These are phyloP conservation scores for Lucinisca nassula DNA, from an alignment of 2,888 invertebrate genomes.

Conservation along the genomic window DNA sequence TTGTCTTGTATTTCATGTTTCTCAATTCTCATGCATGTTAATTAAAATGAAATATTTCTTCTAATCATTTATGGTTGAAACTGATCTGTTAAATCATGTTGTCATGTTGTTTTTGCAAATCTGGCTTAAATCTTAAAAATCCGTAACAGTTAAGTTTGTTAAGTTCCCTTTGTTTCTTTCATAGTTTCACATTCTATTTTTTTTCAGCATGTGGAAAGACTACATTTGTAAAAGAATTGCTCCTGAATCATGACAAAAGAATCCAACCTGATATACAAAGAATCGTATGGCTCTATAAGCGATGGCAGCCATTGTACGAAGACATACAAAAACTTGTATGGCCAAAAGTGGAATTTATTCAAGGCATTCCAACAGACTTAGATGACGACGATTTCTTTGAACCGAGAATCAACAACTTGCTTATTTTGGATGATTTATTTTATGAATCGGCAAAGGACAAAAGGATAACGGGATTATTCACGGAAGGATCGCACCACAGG, in stretches of 20 bases:
- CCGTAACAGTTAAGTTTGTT: neutral
- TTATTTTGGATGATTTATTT: slow-evolving; percentile 54
- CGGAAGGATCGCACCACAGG: slow-evolving; percentile 58
- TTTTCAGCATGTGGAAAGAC: slow-evolving; percentile 28
- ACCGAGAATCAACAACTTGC: slow-evolving; percentile 21
- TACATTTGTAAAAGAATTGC: too few species aligned
- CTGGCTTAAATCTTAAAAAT: neutral
- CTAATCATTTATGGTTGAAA: neutral
- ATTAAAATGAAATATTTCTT: neutral
- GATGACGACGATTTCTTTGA: slow-evolving; percentile 52
- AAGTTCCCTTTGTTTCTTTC: neutral
- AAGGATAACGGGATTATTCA: slow-evolving; percentile 53
- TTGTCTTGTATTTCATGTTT: neutral
- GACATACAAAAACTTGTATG: slow-evolving; percentile 23
- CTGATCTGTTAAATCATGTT: neutral
- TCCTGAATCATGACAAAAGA: slow-evolving; percentile 19
- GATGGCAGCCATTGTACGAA: slow-evolving; percentile 49
- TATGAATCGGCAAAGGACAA: slow-evolving; percentile 37
- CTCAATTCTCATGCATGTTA: neutral
- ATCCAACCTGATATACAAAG: slow-evolving; percentile 47
- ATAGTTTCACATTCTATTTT: neutral
- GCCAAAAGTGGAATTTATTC: slow-evolving; percentile 57
- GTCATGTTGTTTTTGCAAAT: too few species aligned
- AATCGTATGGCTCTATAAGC: slow-evolving; percentile 25
- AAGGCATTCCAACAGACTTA: slow-evolving; percentile 54